Evolutionary conservation across 1,140 invertebrate species (phyloP).

Genomic region (Ptiloglossa arizonensis): DNA sequence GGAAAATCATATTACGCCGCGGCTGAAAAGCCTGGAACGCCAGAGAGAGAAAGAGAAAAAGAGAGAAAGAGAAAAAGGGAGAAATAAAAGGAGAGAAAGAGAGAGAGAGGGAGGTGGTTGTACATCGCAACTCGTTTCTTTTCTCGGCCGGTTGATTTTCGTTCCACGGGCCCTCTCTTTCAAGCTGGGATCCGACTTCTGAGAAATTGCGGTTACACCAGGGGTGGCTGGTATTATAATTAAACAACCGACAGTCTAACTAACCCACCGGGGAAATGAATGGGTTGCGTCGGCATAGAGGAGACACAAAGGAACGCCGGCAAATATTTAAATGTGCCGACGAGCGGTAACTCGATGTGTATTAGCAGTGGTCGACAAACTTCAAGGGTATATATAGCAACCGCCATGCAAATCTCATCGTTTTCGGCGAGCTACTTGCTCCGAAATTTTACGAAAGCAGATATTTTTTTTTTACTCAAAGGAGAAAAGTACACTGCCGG

Average conservation of each 20-base stretch:
- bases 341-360: too few species aligned
- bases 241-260: constrained; percentile 18
- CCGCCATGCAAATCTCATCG: too few species aligned
- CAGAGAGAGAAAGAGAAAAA: too few species aligned
- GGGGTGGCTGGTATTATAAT: not conserved
- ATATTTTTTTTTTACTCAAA: too few species aligned
- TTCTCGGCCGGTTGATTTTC: not conserved
- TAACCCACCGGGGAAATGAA: constrained; percentile 10
- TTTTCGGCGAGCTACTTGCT: too few species aligned
- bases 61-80: too few species aligned
- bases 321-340: not conserved
- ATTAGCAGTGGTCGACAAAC: too few species aligned
- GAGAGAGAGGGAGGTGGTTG: too few species aligned
- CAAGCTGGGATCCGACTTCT: not conserved
- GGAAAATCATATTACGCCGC: constrained; percentile 18
- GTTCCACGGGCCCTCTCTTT: not conserved
- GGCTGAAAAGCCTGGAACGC: not conserved
- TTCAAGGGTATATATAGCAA: too few species aligned
- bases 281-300: not conserved
- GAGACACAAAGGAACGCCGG: constrained; percentile 1
- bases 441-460: too few species aligned
- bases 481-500: too few species aligned
- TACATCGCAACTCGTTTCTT: not conserved
- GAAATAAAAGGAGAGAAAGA: too few species aligned
- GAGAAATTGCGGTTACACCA: not conserved